Base-by-base conservation (phyloP, 2,113 vertebrate genomes). In the Polypterus bichir region DNA sequence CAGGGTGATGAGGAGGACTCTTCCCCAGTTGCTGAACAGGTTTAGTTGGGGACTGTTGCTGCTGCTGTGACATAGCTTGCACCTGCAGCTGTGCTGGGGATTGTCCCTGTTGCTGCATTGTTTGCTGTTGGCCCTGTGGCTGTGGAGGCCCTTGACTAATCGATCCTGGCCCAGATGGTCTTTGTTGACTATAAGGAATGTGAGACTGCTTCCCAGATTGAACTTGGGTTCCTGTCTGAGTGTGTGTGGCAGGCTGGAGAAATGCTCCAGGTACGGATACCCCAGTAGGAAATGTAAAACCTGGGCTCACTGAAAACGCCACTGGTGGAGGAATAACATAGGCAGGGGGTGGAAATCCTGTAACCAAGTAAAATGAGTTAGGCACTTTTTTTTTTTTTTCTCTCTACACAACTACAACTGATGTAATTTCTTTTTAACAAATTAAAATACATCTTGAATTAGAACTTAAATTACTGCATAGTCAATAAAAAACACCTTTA, bases 131-230 rank as follows among this genome's bases (percentile, higher is more conserved):
- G 72, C 85, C 78, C 73, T 89, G 83, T 58, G 81, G 81, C 62
- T 86, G 91, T 53, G 90, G 84, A 74, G 90, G 86, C 65, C 89
- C 88, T 83, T 77, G 91, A 85, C 63, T 90, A 77, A 92, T 77
- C 4, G 90, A 87, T 70, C 89, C 93, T 66, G 89, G 91, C 74
- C 89, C 91, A 0, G 95, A 97, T 70, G 96, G 94, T 77, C 96
- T 84, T 80, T 98, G 96, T 87, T 97, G 96, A 78, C 94, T 98
- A 78, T 98, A 97, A 78, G 96, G 96, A 87, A 96, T 96, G 92
- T 97, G 96, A 70, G 93, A 97, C 65, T 82, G 94, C 77, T 98
- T 98, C 73, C 91, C 92, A 65, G 88, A 79, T 84, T 90, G 89
- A 74, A 89, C 87, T 78, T 91, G 89, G 67, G 77, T 79, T 75